Evolutionary conservation across 2,113 vertebrate species (phyloP), one percentile per base, ranked within the genome.

Genomic region (Syrmaticus mikado): DNA sequence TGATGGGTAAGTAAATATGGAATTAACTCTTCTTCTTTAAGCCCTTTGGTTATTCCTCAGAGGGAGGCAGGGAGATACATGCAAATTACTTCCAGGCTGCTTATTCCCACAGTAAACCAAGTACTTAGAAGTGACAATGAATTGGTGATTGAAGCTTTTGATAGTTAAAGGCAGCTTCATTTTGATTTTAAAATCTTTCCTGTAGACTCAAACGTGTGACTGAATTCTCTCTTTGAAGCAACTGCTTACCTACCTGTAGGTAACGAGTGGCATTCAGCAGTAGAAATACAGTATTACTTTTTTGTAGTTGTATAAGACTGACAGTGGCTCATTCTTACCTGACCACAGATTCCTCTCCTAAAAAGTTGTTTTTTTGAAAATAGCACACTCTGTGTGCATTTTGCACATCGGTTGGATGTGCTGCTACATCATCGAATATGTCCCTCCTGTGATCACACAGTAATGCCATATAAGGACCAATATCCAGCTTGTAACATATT

Each of bases 171-270:
- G 22, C 18, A 77, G 83, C 71, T 95, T 89, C 1, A 68, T 52
- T 92, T 86, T 48, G 11, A 36, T 79, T 93, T 88, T 34, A n/a
- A 87, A 96, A 95, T 22, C 24, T 10, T 93, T 86, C 41, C 55
- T 87, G 21, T 68, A 85, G n/a, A 68, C 21, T 74, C 24, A 74
- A 43, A 5, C 43, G 15, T 50, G 7, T 32, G 25, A 27, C 32
- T 55, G 34, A 89, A 7, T 78, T 64, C 46, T 74, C 28, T 94
- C 82, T 96, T 78, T 94, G 79, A 97, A 93, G 64, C 12, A 78
- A 20, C 74, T 58, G 10, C 70, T 88, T 94, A 61, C 40, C 36
- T 93, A 89, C 32, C 43, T 32, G n/a, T 9, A 53, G 18, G 21
- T 71, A 66, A 94, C 68, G 90, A 85, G 90, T 14, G 65, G 13